Evolutionary conservation across 2,888 invertebrate species (phyloP), one percentile per base, ranked within the genome.

Genomic region (Drosophila subquinaria): DNA sequence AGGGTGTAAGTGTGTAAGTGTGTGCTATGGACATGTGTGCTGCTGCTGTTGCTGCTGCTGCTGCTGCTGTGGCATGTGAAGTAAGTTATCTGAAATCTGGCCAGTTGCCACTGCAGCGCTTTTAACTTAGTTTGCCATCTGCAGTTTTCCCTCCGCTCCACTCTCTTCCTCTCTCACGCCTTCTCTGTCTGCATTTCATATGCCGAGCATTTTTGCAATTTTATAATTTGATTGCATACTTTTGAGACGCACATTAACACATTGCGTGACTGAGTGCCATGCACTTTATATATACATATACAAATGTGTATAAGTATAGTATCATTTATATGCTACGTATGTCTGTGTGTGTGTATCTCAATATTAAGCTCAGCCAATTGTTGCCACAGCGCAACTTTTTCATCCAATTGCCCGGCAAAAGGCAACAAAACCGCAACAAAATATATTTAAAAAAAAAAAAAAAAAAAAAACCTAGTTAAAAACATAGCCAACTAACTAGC

Each of bases 161-260:
- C 20, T 9, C n/a, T 8, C 52, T 60, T 27, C 48, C 51, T 56
- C 36, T 38, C 35, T 36, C 27, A 51, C 35, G 45, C 59, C 48
- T 42, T 33, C 30, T 30, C 10, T 42, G 52, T 50, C 67, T 48
- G 53, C 42, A 59, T 64, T 74, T 76, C 76, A 73, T 76, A 81
- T 74, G 64, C 53, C 62, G 35, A 53, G 56, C 74, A 70, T 78
- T 82, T 82, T 72, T 82, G 73, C 73, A 69, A 64, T 76, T 85
- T 88, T 81, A 85, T 84, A 84, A 84, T 84, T 84, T 84, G 76
- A 84, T 84, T 84, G 76, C 81, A 85, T 71, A 88, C 88, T 88
- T 84, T 85, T 73, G 81, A 76, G 69, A 62, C 43, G 71, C 71
- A 71, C 88, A 82, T 84, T 84, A 84, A 82, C 85, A 84, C 81